Evolutionary conservation across 2,797 vertebrate species (phyloP).

Genomic region (Hoplostethus atlanticus): DNA sequence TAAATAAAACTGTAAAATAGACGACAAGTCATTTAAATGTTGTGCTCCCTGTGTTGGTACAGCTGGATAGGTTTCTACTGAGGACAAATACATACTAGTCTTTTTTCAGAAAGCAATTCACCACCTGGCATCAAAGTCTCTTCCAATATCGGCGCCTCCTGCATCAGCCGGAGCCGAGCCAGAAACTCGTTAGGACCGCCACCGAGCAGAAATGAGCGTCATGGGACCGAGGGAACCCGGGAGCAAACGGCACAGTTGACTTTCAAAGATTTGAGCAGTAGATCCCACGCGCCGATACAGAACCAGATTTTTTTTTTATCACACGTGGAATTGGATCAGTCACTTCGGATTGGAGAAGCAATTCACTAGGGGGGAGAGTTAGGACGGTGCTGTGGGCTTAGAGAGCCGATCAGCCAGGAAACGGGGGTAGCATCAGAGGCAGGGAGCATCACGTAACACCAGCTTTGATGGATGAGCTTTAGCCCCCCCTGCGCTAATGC

Average conservation of each 20-base stretch:
- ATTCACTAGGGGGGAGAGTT: constrained; percentile 43
- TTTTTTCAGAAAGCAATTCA: constrained; percentile 56
- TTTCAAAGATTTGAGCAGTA: constrained; percentile 60
- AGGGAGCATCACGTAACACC: constrained; percentile 30
- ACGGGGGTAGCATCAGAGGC: constrained; percentile 44
- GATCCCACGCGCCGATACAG: constrained; percentile 39
- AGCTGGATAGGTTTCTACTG: constrained; percentile 61
- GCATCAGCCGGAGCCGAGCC: constrained; percentile 64
- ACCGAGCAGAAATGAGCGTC: constrained; percentile 66
- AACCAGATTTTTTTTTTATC: constrained; percentile 39
- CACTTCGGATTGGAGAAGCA: constrained; percentile 54
- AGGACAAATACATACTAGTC: constrained; percentile 43
- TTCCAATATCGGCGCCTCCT: constrained; percentile 50
- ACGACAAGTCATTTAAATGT: constrained; percentile 30
- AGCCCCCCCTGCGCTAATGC: constrained; percentile 41
- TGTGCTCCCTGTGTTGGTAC: constrained; percentile 46
- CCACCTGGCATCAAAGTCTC: constrained; percentile 71
- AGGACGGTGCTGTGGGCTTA: constrained; percentile 24
- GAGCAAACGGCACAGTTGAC: constrained; percentile 60
- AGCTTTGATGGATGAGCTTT: constrained; percentile 62
- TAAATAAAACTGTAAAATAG: constrained; percentile 30
- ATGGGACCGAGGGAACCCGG: constrained; percentile 46
- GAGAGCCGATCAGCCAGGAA: constrained; percentile 44
- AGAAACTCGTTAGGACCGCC: constrained; percentile 75
- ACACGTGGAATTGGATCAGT: constrained; percentile 60